Percentiles rank a stretch among this genome's conserved stretches.
Conservation (phyloP, 2,113 vertebrate species). For the Oreochromis aureus region DNA sequence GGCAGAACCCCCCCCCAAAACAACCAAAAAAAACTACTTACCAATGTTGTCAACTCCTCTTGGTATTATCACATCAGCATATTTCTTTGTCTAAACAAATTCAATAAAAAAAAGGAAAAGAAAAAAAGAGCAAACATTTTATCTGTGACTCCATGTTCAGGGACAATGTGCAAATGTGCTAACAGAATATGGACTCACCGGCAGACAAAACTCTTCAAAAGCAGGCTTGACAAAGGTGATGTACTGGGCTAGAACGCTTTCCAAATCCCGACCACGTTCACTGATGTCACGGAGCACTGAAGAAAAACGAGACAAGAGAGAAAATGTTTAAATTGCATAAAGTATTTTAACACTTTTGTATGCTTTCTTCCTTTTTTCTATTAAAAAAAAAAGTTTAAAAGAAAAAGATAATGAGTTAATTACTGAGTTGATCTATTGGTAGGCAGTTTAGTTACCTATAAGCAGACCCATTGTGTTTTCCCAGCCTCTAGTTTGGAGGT, state of each 20-base stretch:
- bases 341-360: not conserved
- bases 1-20: not conserved
- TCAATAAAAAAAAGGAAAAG: not conserved
- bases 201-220: slow-evolving; percentile 94
- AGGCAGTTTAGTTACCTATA: not conserved
- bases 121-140: not conserved
- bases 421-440: not conserved
- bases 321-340: not conserved
- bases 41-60: slow-evolving; percentile 90
- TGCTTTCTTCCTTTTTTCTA: not conserved
- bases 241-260: slow-evolving; percentile 87
- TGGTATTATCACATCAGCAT: slow-evolving; percentile 94
- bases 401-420: rapidly evolving
- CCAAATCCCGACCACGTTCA: slow-evolving; percentile 85
- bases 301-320: not conserved
- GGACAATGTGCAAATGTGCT: not conserved
- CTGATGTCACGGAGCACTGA: slow-evolving; percentile 89
- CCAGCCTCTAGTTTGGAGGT: not conserved
- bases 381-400: not conserved
- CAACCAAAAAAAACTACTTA: slow-evolving; percentile 55
- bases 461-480: not conserved
- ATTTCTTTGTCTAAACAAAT: slow-evolving; percentile 87
- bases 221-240: slow-evolving; percentile 94
- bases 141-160: not conserved
- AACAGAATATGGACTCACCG: slow-evolving; percentile 79